These are phyloP conservation scores for Harpalus rufipes DNA, from an alignment of 2,888 invertebrate species.

Conservation along the genomic window DNA sequence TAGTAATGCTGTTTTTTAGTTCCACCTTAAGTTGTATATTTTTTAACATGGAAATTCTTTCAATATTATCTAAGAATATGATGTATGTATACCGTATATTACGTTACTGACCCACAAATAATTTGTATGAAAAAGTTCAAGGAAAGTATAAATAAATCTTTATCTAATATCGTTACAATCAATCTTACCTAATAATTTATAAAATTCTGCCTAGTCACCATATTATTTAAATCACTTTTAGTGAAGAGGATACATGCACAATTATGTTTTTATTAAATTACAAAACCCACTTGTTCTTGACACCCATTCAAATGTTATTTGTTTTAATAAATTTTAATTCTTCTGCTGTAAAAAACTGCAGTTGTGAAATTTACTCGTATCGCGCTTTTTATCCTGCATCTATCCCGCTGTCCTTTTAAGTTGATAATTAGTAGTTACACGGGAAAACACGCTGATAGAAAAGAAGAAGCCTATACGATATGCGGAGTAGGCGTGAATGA, in stretches of 20 bases:
- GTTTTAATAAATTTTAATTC: constrained; percentile 56
- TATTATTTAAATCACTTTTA: constrained; percentile 3
- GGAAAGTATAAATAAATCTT: constrained; percentile 4
- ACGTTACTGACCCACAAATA: constrained; percentile 20
- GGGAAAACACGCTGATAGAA: constrained; percentile 16
- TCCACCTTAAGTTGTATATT: neutral
- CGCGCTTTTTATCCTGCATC: constrained; percentile 39
- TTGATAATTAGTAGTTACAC: constrained; percentile 28
- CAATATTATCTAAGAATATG: neutral
- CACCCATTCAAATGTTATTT: constrained; percentile 62
- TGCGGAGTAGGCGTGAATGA: constrained; percentile 24
- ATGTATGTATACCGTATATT: neutral
- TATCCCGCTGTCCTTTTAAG: constrained; percentile 32
- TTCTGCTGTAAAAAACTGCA: neutral
- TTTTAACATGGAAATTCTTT: constrained; percentile 1
- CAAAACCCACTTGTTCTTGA: constrained; percentile 61
- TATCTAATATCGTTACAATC: constrained; percentile 27
- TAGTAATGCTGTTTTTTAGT: neutral
- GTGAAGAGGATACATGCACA: constrained; percentile 56
- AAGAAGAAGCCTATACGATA: constrained; percentile 21
- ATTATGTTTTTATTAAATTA: constrained; percentile 64
- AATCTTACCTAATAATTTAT: constrained; percentile 23
- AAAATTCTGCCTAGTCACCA: constrained; percentile 22
- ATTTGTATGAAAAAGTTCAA: constrained; percentile 40
- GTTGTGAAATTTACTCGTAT: constrained; percentile 29